A percentile compares a stretch with the other conserved stretches of the same genome.
These are phyloP conservation scores for Rhamphomyia laevipes DNA, from an alignment of 2,888 invertebrate genomes.

Conservation along the genomic window DNA sequence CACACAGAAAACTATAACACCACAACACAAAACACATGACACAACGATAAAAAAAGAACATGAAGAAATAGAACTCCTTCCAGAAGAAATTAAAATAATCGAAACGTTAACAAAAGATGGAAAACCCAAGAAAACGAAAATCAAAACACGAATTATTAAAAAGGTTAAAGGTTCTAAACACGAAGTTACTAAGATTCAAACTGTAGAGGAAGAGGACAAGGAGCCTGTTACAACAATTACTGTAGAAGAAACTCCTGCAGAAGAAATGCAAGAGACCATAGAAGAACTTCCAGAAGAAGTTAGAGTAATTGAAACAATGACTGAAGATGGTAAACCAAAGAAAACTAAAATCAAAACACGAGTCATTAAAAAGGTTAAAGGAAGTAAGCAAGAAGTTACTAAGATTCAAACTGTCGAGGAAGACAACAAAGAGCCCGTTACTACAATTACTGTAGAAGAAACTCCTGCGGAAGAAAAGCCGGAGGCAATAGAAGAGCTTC, in stretches of 20 bases:
- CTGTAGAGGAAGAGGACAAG: conserved; percentile 28
- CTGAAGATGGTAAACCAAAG: conserved; percentile 19
- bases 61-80: conserved; percentile 13
- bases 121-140: conserved; percentile 18
- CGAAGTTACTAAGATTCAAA: conserved; percentile 27
- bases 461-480: conserved; percentile 18
- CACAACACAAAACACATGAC: conserved; percentile 36
- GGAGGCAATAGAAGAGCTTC: conserved; percentile 25
- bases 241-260: conserved; percentile 14
- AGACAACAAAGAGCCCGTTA: conserved; percentile 28
- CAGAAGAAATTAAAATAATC: conserved; percentile 24
- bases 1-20: conserved; percentile 28
- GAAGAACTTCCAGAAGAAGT: conserved; percentile 27
- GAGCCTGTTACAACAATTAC: conserved; percentile 23
- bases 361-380: conserved; percentile 20
- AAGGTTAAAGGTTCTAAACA: conserved; percentile 28
- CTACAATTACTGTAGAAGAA: conserved; percentile 23
- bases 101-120: conserved; percentile 26
- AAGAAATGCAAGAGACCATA: conserved; percentile 13
- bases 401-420: conserved; percentile 35
- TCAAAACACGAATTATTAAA: conserved; percentile 31
- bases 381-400: conserved; percentile 31
- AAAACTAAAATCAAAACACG: conserved; percentile 23
- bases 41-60: conserved; percentile 11
- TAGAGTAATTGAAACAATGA: conserved; percentile 11